phyloP scores from a whole-genome alignment of 2,888 invertebrate genomes.

The Eupelmus urozonus region DNA sequence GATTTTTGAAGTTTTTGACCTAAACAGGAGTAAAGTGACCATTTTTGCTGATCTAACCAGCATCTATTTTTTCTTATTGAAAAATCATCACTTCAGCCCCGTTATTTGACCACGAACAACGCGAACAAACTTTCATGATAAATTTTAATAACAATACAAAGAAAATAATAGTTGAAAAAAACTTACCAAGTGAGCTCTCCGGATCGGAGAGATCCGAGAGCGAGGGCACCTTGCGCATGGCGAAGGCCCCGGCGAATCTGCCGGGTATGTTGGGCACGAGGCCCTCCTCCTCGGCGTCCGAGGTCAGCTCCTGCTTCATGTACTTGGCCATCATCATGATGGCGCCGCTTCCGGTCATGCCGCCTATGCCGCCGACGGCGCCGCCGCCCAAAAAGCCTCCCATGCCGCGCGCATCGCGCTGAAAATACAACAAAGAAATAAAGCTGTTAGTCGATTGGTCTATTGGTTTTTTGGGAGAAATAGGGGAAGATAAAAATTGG shows the following conservation, averaged over 20 bases:
- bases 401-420: slow-evolving; percentile 73
- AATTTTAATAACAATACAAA: neutral
- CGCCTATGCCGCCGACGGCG: slow-evolving; percentile 66
- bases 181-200: slow-evolving; percentile 93
- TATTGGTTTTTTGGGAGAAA: neutral
- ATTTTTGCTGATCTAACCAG: no score
- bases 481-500: no score
- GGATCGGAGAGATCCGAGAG: slow-evolving; percentile 94
- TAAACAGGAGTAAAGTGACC: no score
- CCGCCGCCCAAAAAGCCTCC: slow-evolving; percentile 69
- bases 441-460: neutral
- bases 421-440: slow-evolving; percentile 51
- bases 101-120: no score
- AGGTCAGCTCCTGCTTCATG: slow-evolving; percentile 81
- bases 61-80: no score
- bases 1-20: no score
- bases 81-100: no score
- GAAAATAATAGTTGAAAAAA: neutral
- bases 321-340: slow-evolving; percentile 75
- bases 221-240: slow-evolving; percentile 93
- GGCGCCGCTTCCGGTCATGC: slow-evolving; percentile 67
- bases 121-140: no score
- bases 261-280: slow-evolving; percentile 79
- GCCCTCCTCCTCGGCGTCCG: slow-evolving; percentile 82
- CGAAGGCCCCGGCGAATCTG: slow-evolving; percentile 81